Evolutionary conservation across 2,797 vertebrate species (phyloP), one percentile per base, ranked within the genome.

Genomic region (Rhinatrema bivittatum): DNA sequence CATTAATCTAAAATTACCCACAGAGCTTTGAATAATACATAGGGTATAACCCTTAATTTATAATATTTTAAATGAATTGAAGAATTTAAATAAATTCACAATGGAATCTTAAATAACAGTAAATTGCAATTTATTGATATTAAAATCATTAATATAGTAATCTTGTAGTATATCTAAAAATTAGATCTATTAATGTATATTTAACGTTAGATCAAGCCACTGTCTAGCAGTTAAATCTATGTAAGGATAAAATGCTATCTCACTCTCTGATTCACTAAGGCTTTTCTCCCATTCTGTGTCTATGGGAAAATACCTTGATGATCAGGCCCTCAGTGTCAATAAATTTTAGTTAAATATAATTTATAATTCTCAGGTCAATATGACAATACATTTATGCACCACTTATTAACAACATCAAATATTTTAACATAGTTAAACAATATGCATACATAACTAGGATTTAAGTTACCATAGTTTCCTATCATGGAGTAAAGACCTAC

Each of bases 1-100:
- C 36, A 51, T 57, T 60, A 43, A 46, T 25, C 19, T 44, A 54
- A 54, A 46, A 26, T 37, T 39, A 64, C n/a, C n/a, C n/a, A n/a
- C n/a, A n/a, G n/a, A n/a, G n/a, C n/a, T n/a, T n/a, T 8, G 28
- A 8, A 11, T 28, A 28, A 11, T 1, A 0, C 20, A 26, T 30
- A 21, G 9, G 1, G 16, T 38, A 2, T 4, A 13, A 29, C n/a
- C n/a, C n/a, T n/a, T n/a, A n/a, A 9, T 8, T 4, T 39, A 1
- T 1, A 4, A 4, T 18, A 37, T 4, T 32, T n/a, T 20, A 36
- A 29, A 51, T 19, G 35, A 18, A 17, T 27, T 1, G 7, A 18
- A 18, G 3, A 26, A 3, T 10, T 31, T 16, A 21, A 18, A 22
- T 20, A 25, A 37, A 59, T 25, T 0, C 2, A 5, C 4, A 6